Conservation (phyloP, 2,113 vertebrate species). For the Ptychochromis oligacanthus region DNA sequence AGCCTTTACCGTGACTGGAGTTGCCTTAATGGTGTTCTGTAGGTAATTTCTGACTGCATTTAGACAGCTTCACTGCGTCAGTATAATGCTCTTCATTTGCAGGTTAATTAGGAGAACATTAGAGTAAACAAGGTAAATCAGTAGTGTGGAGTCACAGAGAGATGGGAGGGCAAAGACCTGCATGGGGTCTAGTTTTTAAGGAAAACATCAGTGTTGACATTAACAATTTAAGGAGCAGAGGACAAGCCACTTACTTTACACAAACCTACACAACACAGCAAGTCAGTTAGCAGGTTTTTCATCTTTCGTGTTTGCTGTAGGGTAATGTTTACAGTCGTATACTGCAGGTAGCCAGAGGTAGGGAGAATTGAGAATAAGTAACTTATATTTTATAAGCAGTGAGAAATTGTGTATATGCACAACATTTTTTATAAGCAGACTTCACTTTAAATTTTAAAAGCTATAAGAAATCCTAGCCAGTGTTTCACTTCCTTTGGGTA, state of each 20-base stretch:
- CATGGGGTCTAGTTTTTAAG: constrained; percentile 14
- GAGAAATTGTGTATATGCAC: neutral
- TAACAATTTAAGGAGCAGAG: neutral
- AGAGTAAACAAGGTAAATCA: constrained; percentile 48
- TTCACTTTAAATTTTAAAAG: neutral
- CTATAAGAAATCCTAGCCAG: neutral
- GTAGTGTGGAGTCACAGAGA: constrained; percentile 6
- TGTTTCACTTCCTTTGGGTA: neutral
- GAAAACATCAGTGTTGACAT: constrained; percentile 40
- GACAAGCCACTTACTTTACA: neutral
- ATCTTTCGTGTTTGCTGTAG: constrained; percentile 4
- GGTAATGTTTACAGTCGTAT: neutral
- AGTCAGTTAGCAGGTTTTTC: constrained; percentile 16
- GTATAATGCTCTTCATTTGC: constrained; percentile 38
- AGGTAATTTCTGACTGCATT: constrained; percentile 17
- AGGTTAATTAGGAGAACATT: constrained; percentile 53
- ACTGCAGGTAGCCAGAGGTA: neutral
- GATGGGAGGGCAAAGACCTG: neutral
- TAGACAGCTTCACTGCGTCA: constrained; percentile 5
- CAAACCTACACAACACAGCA: constrained; percentile 5
- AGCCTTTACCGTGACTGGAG: neutral
- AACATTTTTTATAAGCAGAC: neutral
- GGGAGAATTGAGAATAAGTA: neutral
- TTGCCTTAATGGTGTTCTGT: neutral
- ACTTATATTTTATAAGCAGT: neutral